A percentile compares a stretch with the other conserved stretches of the same genome.
Evolutionary conservation across 2,797 vertebrate species (phyloP).

Genomic region (Thaleichthys pacificus): DNA sequence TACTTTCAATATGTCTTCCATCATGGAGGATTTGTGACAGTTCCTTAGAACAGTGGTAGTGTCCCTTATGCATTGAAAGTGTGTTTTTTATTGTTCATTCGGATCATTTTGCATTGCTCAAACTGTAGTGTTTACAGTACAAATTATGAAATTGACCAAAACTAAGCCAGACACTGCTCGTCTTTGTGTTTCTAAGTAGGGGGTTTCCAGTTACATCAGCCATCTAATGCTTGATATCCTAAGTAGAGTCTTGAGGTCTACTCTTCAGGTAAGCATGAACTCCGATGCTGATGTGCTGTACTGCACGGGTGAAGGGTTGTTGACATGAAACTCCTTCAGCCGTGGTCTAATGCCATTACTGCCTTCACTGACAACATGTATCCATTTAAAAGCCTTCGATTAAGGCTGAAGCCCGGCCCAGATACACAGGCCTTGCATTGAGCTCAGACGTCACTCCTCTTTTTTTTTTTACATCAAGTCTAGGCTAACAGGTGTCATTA

Average conservation of each 20-base stretch:
- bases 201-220: background rate
- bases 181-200: background rate
- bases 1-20: too few species aligned
- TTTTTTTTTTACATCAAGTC: background rate
- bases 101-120: too few species aligned
- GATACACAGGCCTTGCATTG: background rate
- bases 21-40: too few species aligned
- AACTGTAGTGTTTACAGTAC: too few species aligned
- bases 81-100: too few species aligned
- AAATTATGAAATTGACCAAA: too few species aligned
- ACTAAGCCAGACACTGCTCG: too few species aligned
- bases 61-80: too few species aligned
- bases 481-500: background rate
- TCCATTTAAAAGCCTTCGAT: background rate
- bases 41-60: too few species aligned
- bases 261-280: background rate
- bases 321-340: conserved; percentile 2
- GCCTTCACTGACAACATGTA: background rate
- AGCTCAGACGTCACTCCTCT: background rate
- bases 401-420: too few species aligned
- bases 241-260: background rate
- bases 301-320: background rate
- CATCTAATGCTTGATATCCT: background rate
- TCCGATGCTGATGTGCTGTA: background rate
- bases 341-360: background rate